Evolutionary conservation across 1,140 invertebrate genomes (phyloP).

Genomic region (Apis dorsata): DNA sequence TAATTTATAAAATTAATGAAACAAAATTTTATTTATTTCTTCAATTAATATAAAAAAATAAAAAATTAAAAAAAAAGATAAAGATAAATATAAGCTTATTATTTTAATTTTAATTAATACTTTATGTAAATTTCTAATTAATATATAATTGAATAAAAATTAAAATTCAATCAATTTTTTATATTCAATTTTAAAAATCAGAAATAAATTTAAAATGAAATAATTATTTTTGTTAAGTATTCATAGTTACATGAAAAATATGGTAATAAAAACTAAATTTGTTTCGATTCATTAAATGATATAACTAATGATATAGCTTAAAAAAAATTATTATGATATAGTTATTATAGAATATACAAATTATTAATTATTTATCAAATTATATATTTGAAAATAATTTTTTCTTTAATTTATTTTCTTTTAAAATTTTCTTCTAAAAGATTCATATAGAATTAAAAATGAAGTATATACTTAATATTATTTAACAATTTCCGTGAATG

Average conservation of each 20-base stretch:
- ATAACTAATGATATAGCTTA: too few species aligned
- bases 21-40: not conserved
- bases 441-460: not conserved
- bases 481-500: not conserved
- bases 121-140: too few species aligned
- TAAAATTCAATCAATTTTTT: too few species aligned
- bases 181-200: too few species aligned
- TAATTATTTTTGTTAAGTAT: not conserved
- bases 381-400: too few species aligned
- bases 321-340: too few species aligned
- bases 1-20: not conserved
- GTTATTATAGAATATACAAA: not conserved
- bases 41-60: not conserved
- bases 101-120: too few species aligned
- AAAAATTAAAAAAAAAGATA: not conserved
- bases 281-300: slow-evolving; percentile 7
- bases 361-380: too few species aligned
- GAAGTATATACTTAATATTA: too few species aligned
- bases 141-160: too few species aligned
- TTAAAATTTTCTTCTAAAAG: too few species aligned
- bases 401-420: not conserved
- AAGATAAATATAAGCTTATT: not conserved
- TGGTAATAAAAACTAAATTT: not conserved
- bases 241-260: not conserved
- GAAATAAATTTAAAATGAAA: too few species aligned